Evolutionary conservation across 2,113 vertebrate genomes (phyloP).

Genomic region (Myrmecobius fasciatus): DNA sequence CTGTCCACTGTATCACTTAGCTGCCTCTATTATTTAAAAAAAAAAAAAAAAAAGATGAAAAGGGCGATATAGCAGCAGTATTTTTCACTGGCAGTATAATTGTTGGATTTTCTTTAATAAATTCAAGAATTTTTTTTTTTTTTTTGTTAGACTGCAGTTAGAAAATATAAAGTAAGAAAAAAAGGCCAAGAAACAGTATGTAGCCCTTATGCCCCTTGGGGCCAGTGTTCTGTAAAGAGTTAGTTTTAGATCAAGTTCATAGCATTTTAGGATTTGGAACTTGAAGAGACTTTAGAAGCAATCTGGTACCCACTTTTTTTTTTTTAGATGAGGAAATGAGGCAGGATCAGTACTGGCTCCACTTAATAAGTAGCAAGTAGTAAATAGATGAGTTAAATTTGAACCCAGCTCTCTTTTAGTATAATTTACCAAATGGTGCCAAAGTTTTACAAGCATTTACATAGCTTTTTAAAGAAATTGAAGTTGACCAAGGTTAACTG

Average conservation of each 20-base stretch:
- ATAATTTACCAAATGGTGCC: not conserved
- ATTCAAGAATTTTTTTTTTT: conserved; percentile 59
- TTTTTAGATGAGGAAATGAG: not conserved
- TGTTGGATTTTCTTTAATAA: conserved; percentile 67
- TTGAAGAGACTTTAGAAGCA: not conserved
- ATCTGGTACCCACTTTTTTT: not conserved
- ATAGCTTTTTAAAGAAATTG: not conserved
- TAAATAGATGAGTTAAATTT: not conserved
- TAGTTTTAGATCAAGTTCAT: not conserved
- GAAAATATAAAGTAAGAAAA: conserved; percentile 71
- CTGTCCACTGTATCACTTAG: not conserved
- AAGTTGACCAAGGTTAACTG: not conserved
- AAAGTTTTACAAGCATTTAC: not conserved
- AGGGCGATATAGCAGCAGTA: conserved; percentile 6
- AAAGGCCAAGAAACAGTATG: not conserved
- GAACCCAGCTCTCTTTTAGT: not conserved
- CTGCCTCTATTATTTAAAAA: conserved; percentile 25
- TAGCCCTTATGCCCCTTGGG: conserved; percentile 57
- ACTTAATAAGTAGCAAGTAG: not conserved
- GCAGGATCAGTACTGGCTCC: not conserved
- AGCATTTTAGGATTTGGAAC: conserved; percentile 11
- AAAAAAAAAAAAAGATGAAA: conserved; percentile 43
- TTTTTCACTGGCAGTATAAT: conserved; percentile 56
- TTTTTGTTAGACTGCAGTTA: conserved; percentile 36
- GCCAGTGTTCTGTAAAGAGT: not conserved